Base-by-base conservation (phyloP, 2,888 invertebrate genomes). In the Amphipyra berbera region DNA sequence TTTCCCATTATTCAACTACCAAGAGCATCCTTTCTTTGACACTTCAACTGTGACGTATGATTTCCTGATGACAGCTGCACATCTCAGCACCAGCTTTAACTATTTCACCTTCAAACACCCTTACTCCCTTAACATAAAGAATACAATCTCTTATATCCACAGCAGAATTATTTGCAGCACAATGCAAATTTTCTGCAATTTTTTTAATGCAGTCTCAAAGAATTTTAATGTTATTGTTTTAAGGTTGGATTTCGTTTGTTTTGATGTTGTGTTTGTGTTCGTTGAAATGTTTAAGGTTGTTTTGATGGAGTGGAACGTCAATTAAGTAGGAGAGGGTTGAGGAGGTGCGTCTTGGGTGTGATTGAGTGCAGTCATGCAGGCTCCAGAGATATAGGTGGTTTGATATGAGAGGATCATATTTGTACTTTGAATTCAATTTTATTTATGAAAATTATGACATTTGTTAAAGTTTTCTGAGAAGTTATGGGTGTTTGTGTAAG, bases 271-370 rank as follows among this genome's bases (percentile, higher is more conserved):
- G 69, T 56, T 47, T 68, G 68, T 69, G 77, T 83, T 87, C 81
- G 88, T 82, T 76, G 70, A 79, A 76, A 63, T 81, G 86, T 87
- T 85, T 87, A 88, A 87, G 90, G 88, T 88, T 90, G 88, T 90
- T 90, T 90, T 94, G 93, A 94, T 93, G 88, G 93, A 94, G 93
- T 93, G 91, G 89, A 82, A 89, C 89, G 93, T 93, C 94, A 94
- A 93, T 94, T 93, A 94, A 90, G 89, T 88, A 87, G 87, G 87
- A 88, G 88, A 90, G 89, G 89, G 89, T 88, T 90, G 87, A 81
- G 87, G 85, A 85, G 86, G 85, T 89, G 73, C 88, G 87, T 83
- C 81, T 78, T 76, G 81, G 82, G 82, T 88, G 85, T 93, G 94
- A 93, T 92, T 90, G 93, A 93, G 91, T 91, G 91, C 92, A 92